Percentiles rank a stretch among this genome's conserved stretches.
These are phyloP conservation scores for Sternotherus odoratus DNA, from an alignment of 2,797 vertebrate species.

Conservation along the genomic window DNA sequence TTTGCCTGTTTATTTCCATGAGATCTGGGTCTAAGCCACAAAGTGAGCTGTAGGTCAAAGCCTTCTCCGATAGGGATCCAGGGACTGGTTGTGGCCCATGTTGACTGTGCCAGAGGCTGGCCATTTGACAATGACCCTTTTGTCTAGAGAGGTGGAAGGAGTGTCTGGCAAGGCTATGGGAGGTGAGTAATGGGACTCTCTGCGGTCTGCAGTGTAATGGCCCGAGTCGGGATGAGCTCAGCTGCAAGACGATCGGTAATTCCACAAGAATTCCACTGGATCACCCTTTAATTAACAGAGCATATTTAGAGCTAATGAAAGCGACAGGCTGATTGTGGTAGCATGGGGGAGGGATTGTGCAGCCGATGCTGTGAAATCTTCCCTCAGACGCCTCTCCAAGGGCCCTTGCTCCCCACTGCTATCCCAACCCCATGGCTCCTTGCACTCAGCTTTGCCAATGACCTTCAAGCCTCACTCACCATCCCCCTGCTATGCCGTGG, in stretches of 20 bases:
- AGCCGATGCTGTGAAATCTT: background rate
- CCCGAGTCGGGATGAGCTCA: background rate
- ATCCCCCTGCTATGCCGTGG: background rate
- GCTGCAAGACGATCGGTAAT: background rate
- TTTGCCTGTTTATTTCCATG: background rate
- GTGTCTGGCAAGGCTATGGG: background rate
- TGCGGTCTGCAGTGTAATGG: background rate
- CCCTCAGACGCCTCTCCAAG: background rate
- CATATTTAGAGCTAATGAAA: background rate
- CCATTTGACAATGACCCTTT: background rate
- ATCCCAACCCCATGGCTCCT: background rate
- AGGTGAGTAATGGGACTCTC: background rate
- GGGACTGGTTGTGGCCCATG: too few relatives aligned
- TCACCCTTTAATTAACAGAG: background rate
- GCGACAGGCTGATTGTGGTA: background rate
- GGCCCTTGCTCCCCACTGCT: background rate
- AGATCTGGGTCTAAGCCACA: background rate
- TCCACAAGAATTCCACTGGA: background rate
- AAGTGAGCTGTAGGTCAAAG: background rate
- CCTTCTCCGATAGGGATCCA: background rate
- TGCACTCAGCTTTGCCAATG: background rate
- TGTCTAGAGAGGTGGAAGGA: background rate
- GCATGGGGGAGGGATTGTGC: background rate
- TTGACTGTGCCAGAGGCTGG: background rate
- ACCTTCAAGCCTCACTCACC: background rate